These are phyloP conservation scores for Hippocampus barbouri DNA, from an alignment of 2,113 vertebrate genomes.

Conservation along the genomic window DNA sequence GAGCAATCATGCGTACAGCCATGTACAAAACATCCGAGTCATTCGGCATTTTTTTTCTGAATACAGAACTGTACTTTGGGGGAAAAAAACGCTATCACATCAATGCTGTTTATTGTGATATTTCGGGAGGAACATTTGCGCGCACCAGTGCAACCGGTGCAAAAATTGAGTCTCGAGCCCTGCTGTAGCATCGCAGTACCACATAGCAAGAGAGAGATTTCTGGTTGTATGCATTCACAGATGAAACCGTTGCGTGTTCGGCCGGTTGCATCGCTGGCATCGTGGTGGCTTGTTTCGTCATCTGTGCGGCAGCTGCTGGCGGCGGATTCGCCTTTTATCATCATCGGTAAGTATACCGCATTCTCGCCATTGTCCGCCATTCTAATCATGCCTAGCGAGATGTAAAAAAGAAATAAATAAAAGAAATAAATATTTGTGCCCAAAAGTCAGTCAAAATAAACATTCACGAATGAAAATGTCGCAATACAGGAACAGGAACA, in stretches of 20 bases:
- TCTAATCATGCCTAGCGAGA: not conserved
- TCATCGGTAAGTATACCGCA: slow-evolving; percentile 19
- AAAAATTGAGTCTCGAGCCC: too few species aligned
- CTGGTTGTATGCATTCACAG: not conserved
- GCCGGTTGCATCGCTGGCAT: slow-evolving; percentile 43
- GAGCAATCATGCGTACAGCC: too few species aligned
- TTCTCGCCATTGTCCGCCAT: not conserved
- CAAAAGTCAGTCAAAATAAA: not conserved
- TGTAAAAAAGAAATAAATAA: not conserved
- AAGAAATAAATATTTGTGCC: not conserved
- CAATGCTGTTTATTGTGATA: too few species aligned
- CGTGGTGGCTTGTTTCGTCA: slow-evolving; percentile 5
- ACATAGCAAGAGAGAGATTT: not conserved
- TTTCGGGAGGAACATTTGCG: too few species aligned
- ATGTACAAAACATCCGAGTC: too few species aligned
- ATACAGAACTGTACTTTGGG: too few species aligned
- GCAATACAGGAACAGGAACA: slow-evolving; percentile 32
- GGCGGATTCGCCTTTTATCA: slow-evolving; percentile 5
- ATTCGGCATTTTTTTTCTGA: too few species aligned
- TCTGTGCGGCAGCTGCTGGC: not conserved
- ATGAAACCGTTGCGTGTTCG: accelerated
- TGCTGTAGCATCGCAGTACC: not conserved
- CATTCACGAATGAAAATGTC: not conserved
- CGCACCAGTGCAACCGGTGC: too few species aligned
- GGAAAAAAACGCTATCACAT: too few species aligned